Evolutionary conservation across 2,888 invertebrate species (phyloP).

Genomic region (Epicampocera succincta): DNA sequence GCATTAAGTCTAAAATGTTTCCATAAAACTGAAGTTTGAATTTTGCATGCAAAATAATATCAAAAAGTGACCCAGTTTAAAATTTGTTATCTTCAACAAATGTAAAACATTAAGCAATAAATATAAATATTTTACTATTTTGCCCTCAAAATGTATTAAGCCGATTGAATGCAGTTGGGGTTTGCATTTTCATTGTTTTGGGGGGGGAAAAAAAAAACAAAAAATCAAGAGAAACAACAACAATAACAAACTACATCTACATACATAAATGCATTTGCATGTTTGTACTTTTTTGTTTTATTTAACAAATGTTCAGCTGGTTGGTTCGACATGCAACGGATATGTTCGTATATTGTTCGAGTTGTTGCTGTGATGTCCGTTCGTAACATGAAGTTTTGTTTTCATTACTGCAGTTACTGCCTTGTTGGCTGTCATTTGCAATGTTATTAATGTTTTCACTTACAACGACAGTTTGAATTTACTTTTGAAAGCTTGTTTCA

Average conservation of each 20-base stretch:
- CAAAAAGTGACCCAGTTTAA: too few relatives aligned
- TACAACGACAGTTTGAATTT: slow-evolving; percentile 29
- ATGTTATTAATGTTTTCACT: slow-evolving; percentile 21
- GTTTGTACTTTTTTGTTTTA: slow-evolving; percentile 13
- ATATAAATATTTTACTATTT: slow-evolving; percentile 41
- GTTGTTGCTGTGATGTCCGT: slow-evolving; percentile 12
- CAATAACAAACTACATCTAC: too few relatives aligned
- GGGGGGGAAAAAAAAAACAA: background rate
- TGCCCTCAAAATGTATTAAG: background rate
- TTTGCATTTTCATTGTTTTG: background rate
- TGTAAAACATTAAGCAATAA: slow-evolving; percentile 17
- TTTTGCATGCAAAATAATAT: too few relatives aligned
- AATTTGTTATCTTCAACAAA: background rate
- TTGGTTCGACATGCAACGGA: slow-evolving; percentile 43
- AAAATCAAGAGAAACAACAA: background rate
- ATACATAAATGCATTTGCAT: slow-evolving; percentile 32
- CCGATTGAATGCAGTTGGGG: slow-evolving; percentile 14
- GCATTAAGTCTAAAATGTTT: too few relatives aligned
- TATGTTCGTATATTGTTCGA: slow-evolving; percentile 36
- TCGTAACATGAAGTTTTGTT: slow-evolving; percentile 9
- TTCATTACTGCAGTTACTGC: background rate
- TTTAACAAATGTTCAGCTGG: slow-evolving; percentile 35
- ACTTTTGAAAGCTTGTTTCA: slow-evolving; percentile 17
- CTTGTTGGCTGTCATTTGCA: slow-evolving; percentile 51
- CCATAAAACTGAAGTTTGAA: too few relatives aligned